Evolutionary conservation across 2,797 vertebrate genomes (phyloP).

Genomic region (Anableps anableps): DNA sequence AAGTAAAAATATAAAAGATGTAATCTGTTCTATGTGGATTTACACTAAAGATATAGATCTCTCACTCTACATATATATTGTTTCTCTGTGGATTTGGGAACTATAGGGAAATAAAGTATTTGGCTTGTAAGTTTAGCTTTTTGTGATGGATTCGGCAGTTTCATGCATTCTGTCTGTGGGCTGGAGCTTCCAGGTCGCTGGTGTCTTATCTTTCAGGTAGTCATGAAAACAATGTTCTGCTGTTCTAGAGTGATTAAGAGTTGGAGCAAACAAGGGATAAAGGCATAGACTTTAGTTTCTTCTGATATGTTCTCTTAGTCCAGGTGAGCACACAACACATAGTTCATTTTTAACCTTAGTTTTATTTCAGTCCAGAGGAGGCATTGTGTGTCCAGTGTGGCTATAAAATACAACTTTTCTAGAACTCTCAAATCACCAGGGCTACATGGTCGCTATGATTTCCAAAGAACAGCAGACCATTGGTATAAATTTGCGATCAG

Average conservation of each 20-base stretch:
- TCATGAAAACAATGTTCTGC: slow-evolving; percentile 35
- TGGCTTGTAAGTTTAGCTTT: slow-evolving; percentile 80
- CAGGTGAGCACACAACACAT: slow-evolving; percentile 21
- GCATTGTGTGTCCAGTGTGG: slow-evolving; percentile 24
- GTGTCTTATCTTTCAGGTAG: slow-evolving; percentile 56
- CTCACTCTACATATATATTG: slow-evolving; percentile 73
- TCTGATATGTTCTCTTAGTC: slow-evolving; percentile 40
- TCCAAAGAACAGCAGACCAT: slow-evolving; percentile 13
- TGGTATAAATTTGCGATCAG: neutral
- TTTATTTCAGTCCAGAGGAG: slow-evolving; percentile 34
- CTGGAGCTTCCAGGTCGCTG: slow-evolving; percentile 66
- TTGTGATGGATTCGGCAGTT: slow-evolving; percentile 69
- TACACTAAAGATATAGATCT: slow-evolving; percentile 78
- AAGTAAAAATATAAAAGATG: slow-evolving; percentile 84
- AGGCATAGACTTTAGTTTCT: slow-evolving; percentile 28
- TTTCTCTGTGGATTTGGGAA: slow-evolving; percentile 71
- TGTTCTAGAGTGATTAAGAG: slow-evolving; percentile 14
- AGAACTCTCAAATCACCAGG: slow-evolving; percentile 27
- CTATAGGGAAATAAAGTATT: slow-evolving; percentile 72
- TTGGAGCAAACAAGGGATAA: slow-evolving; percentile 19
- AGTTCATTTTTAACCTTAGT: slow-evolving; percentile 47
- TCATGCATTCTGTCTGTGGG: slow-evolving; percentile 75
- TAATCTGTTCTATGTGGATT: slow-evolving; percentile 72
- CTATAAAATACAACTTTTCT: slow-evolving; percentile 22
- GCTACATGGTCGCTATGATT: slow-evolving; percentile 35